phyloP scores from a whole-genome alignment of 1,140 invertebrate genomes.

The Littorina saxatilis region DNA sequence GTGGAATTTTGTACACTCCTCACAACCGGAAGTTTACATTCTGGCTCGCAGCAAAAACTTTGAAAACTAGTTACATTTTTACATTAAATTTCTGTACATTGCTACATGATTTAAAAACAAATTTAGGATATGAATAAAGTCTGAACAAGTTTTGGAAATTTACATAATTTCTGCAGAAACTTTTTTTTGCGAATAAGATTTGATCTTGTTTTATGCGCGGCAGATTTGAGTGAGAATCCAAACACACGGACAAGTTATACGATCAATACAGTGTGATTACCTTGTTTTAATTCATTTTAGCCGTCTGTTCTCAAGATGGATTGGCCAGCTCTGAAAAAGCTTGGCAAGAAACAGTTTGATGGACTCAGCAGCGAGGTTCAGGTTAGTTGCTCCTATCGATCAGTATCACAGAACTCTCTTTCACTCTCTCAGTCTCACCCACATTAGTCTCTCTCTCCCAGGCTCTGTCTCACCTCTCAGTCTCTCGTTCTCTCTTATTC shows the following conservation, averaged over 20 bases:
- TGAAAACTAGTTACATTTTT: background rate
- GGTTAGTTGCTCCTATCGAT: background rate
- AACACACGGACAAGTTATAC: background rate
- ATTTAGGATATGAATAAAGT: background rate
- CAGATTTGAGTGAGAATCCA: background rate
- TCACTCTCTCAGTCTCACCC: background rate
- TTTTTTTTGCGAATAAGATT: background rate
- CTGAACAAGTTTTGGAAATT: background rate
- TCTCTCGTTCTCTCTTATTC: too few species aligned
- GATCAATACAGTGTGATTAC: background rate
- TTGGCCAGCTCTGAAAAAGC: background rate
- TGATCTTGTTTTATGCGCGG: background rate
- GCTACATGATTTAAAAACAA: background rate
- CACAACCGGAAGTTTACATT: constrained; percentile 40
- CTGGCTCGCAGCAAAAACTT: constrained; percentile 22
- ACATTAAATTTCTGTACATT: background rate
- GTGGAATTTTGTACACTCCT: background rate
- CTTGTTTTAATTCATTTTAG: background rate
- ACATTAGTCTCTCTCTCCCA: background rate
- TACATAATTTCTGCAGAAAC: too few species aligned
- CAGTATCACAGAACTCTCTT: background rate
- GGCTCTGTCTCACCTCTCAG: background rate
- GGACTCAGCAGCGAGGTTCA: background rate
- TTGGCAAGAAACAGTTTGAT: background rate
- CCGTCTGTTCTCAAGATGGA: background rate